Conservation (phyloP, 2,797 vertebrate species). For the Microcaecilia unicolor region DNA sequence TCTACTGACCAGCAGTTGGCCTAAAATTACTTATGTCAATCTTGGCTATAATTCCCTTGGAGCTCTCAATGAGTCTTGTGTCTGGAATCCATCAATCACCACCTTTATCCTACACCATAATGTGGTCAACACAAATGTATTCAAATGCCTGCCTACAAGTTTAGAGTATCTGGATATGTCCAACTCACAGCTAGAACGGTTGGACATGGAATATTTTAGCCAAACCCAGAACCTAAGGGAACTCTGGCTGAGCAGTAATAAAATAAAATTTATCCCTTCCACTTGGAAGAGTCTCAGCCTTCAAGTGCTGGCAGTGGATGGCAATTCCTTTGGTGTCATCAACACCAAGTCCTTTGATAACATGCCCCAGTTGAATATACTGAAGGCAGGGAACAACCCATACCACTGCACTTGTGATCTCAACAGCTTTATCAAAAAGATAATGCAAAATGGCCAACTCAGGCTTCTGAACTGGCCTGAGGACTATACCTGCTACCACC, state of each 20-base stretch:
- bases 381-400: constrained; percentile 73
- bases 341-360: constrained; percentile 54
- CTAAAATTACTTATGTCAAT: constrained; percentile 48
- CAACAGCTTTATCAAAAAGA: constrained; percentile 58
- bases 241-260: constrained; percentile 67
- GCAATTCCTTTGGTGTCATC: constrained; percentile 77
- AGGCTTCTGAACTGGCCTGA: constrained; percentile 66
- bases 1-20: constrained; percentile 45
- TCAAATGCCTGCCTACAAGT: constrained; percentile 63
- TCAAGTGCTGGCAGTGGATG: constrained; percentile 52
- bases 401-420: constrained; percentile 79
- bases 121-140: constrained; percentile 26
- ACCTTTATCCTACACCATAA: constrained; percentile 59
- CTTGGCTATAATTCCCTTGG: constrained; percentile 59
- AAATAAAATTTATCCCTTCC: constrained; percentile 74
- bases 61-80: constrained; percentile 31
- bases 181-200: constrained; percentile 58
- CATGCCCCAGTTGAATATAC: constrained; percentile 47
- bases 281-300: constrained; percentile 59
- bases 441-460: constrained; percentile 26
- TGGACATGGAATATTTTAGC: constrained; percentile 61
- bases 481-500: constrained; percentile 73
- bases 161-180: constrained; percentile 65
- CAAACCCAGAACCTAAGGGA: constrained; percentile 40
- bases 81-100: constrained; percentile 56